phyloP scores from a whole-genome alignment of 2,888 invertebrate species.

The Rhagonycha fulva region DNA sequence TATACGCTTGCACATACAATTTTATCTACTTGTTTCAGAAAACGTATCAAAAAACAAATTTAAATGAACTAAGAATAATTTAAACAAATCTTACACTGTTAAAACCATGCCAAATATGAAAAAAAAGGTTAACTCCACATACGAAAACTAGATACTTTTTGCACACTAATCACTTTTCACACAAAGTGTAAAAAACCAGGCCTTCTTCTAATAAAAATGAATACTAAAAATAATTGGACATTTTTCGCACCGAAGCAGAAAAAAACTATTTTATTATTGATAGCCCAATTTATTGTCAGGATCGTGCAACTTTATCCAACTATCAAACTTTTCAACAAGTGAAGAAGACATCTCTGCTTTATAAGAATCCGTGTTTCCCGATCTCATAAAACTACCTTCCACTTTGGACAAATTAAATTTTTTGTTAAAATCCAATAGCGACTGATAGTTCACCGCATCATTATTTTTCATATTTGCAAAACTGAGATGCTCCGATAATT shows the following conservation, averaged over 20 bases:
- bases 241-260: background rate
- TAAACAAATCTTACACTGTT: too few species aligned
- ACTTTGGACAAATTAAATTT: constrained; percentile 49
- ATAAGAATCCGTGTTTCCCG: constrained; percentile 54
- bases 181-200: too few species aligned
- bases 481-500: constrained; percentile 55
- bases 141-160: too few species aligned
- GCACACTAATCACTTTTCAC: too few species aligned
- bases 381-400: constrained; percentile 55
- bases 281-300: constrained; percentile 59
- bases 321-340: constrained; percentile 71
- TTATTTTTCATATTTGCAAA: constrained; percentile 60
- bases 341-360: constrained; percentile 68
- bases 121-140: too few species aligned
- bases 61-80: too few species aligned
- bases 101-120: too few species aligned
- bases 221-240: background rate
- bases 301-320: constrained; percentile 68
- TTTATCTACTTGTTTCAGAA: too few species aligned
- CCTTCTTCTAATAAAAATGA: too few species aligned
- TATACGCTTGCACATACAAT: too few species aligned
- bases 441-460: constrained; percentile 34
- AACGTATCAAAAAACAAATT: too few species aligned
- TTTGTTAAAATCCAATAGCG: constrained; percentile 41
- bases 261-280: constrained; percentile 2